phyloP scores from a whole-genome alignment of 1,140 invertebrate species.

The Phortica variegata region DNA sequence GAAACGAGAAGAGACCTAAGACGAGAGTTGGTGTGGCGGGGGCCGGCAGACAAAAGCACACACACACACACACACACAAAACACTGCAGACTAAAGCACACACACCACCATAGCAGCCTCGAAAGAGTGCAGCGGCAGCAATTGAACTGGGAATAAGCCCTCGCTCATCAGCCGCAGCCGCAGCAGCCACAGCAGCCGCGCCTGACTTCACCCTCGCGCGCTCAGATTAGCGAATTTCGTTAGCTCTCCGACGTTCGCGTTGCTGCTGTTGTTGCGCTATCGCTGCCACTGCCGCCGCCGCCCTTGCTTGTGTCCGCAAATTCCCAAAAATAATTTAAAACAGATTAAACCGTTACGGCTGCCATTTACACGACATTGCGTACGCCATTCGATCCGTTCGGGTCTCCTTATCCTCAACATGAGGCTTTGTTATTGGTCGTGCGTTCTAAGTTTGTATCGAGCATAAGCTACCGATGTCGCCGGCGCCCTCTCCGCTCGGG shows the following conservation, averaged over 20 bases:
- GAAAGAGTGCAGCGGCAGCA: background rate
- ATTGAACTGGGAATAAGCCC: slow-evolving; percentile 20
- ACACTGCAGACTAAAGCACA: slow-evolving; percentile 26
- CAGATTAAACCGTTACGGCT: slow-evolving; percentile 52
- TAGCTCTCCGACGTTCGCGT: too few species aligned
- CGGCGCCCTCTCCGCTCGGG: background rate
- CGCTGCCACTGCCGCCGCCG: slow-evolving; percentile 9
- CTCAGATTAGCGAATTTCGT: slow-evolving; percentile 28
- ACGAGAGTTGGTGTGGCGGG: too few species aligned
- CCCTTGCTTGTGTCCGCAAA: slow-evolving; percentile 12
- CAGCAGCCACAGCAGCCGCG: background rate
- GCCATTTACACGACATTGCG: slow-evolving; percentile 46
- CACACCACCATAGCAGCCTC: slow-evolving; percentile 12
- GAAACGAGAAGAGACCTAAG: too few species aligned
- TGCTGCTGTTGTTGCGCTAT: too few species aligned
- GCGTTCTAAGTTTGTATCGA: slow-evolving; percentile 6
- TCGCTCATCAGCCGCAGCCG: slow-evolving; percentile 15
- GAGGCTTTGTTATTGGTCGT: too few species aligned
- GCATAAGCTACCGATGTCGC: background rate
- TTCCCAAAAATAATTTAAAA: slow-evolving; percentile 48
- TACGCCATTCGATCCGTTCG: background rate
- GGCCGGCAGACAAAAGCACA: too few species aligned
- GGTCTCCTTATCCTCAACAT: too few species aligned
- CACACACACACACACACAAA: slow-evolving; percentile 17
- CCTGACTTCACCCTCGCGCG: background rate